Percentiles rank a stretch among this genome's conserved stretches.
Evolutionary conservation across 2,797 vertebrate genomes (phyloP).

Genomic region (Propithecus deckenii): DNA sequence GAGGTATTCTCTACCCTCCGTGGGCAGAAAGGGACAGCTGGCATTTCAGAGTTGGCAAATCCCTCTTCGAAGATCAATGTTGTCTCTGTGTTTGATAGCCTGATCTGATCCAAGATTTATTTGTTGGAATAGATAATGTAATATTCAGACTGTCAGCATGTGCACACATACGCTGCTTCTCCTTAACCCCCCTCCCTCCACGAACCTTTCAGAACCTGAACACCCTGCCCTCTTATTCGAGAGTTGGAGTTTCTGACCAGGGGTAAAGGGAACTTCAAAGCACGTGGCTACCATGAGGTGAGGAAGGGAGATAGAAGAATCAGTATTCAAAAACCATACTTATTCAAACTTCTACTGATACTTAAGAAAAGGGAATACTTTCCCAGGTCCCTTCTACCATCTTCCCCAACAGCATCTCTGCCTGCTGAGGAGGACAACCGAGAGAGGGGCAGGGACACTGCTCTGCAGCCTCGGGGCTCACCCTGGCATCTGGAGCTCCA

Average conservation of each 20-base stretch:
- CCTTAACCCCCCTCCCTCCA: conserved; percentile 32
- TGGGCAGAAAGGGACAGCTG: conserved; percentile 63
- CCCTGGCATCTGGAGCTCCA: not conserved
- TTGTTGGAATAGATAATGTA: conserved; percentile 70
- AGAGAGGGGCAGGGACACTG: not conserved
- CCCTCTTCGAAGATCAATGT: conserved; percentile 67
- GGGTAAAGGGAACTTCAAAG: not conserved
- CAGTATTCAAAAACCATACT: not conserved
- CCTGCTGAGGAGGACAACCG: not conserved
- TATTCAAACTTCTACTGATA: not conserved
- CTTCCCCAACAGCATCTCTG: not conserved
- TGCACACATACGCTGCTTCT: not conserved
- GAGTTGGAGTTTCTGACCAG: not conserved
- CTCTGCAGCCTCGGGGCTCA: not conserved
- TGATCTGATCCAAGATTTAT: conserved; percentile 58
- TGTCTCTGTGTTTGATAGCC: conserved; percentile 68
- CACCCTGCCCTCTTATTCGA: not conserved
- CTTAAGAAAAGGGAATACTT: not conserved
- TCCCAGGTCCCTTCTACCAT: not conserved
- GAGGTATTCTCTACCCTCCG: conserved; percentile 47
- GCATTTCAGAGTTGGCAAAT: conserved; percentile 65
- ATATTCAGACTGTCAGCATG: conserved; percentile 39
- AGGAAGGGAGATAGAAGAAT: not conserved
- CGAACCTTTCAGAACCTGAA: not conserved
- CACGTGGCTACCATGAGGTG: not conserved